Percentiles rank a stretch among this genome's conserved stretches.
Conservation (phyloP, 30 jellyfish, hydroid and myxozoan genomes). For the Nemopilema nomurai region DNA sequence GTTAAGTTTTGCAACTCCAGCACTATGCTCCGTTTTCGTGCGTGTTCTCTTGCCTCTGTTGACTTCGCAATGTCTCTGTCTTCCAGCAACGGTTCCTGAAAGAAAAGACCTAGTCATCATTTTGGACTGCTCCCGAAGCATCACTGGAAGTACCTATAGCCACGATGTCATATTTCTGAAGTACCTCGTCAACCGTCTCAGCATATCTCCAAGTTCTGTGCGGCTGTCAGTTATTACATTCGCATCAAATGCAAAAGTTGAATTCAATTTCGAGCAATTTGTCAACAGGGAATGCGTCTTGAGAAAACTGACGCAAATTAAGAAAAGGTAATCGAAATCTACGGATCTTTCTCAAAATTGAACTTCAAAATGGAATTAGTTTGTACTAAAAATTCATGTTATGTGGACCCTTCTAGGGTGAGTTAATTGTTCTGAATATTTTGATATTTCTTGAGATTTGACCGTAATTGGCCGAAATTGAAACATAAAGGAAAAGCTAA, state of each 20-base stretch:
- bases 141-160: slow-evolving; percentile 16
- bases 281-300: slow-evolving; percentile 77
- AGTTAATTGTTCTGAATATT: too few relatives aligned
- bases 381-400: too few relatives aligned
- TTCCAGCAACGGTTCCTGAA: background rate
- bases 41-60: background rate
- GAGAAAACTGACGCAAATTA: slow-evolving; percentile 16
- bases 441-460: too few relatives aligned
- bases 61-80: background rate
- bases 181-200: slow-evolving; percentile 31
- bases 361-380: too few relatives aligned
- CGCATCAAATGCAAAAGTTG: slow-evolving; percentile 33
- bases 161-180: slow-evolving; percentile 13
- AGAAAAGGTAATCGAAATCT: slow-evolving; percentile 2
- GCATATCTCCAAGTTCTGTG: slow-evolving; percentile 88
- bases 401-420: too few relatives aligned
- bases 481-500: too few relatives aligned
- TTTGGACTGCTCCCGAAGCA: slow-evolving; percentile 58
- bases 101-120: slow-evolving; percentile 65
- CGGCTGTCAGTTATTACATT: slow-evolving; percentile 72
- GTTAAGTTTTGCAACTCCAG: too few relatives aligned
- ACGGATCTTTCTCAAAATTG: background rate
- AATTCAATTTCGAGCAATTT: slow-evolving; percentile 56
- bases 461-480: too few relatives aligned
- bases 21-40: too few relatives aligned